A percentile compares a stretch with the other conserved stretches of the same genome.
Conservation (phyloP, 2,113 vertebrate species). For the Scopus umbretta region DNA sequence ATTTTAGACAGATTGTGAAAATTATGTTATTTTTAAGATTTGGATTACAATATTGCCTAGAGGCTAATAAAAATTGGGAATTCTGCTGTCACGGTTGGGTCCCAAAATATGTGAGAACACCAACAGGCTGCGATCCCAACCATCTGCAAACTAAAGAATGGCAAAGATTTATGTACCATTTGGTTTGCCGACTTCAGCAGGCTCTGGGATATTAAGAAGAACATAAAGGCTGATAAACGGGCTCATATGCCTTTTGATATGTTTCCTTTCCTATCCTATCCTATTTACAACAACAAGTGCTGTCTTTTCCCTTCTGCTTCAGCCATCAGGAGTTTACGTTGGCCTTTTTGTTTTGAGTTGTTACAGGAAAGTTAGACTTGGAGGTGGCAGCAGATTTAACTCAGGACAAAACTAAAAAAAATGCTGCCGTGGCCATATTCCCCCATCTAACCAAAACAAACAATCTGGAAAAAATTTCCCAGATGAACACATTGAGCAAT, state of each 20-base stretch:
- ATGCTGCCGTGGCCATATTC: neutral
- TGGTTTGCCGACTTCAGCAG: neutral
- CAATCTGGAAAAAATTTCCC: neutral
- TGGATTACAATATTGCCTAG: neutral
- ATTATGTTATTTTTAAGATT: neutral
- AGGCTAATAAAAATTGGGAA: neutral
- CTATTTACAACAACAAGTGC: neutral
- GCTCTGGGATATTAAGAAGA: neutral
- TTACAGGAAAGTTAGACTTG: neutral
- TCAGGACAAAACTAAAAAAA: neutral
- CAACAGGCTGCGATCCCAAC: neutral
- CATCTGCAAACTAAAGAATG: neutral
- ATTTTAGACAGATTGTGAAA: neutral
- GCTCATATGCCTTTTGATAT: neutral
- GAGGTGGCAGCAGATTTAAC: neutral
- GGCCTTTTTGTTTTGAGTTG: neutral
- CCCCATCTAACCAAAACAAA: neutral
- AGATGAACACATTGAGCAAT: neutral
- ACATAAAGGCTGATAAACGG: neutral
- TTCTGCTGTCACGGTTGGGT: neutral
- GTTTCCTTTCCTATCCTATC: neutral
- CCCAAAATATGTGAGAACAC: neutral
- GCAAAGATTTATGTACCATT: neutral
- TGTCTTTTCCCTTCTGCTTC: neutral
- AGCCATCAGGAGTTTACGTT: neutral